Evolutionary conservation across 2,113 vertebrate genomes (phyloP), one percentile per base, ranked within the genome.

Genomic region (Colossoma macropomum): DNA sequence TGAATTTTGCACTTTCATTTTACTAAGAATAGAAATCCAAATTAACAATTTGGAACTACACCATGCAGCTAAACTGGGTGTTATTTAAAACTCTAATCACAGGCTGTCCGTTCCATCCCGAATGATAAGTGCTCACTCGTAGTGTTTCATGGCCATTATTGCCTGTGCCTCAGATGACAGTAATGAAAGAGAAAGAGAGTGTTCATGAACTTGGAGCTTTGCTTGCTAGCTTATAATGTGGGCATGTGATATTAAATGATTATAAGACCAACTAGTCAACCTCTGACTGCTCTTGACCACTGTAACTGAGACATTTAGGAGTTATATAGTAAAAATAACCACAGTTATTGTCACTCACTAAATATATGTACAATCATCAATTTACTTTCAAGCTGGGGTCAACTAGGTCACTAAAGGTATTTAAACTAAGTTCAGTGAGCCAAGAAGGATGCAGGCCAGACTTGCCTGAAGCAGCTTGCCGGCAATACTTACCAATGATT

Each of bases 401-500:
- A 69, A 17, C 17, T 8, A 34, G 66, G 32, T 69, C 30, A 34
- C 30, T 34, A 38, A 21, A 34, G 34, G 32, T 7, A 69, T 69
- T 70, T 70, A 0, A 10, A 23, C 9, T n/a, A 11, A 60, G 28
- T 45, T 48, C 41, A 81, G 19, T 11, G 19, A 27, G n/a, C 38
- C 71, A 45, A 6, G 41, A 28, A 54, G 73, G 27, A 68, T 56
- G 6, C 48, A 4, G 62, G 63, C 19, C 32, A 76, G 75, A 69
- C 72, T 16, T n/a, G 32, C 41, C 79, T 2, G 50, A 63, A 63
- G 79, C 79, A 80, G 32, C 27, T 63, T 68, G 66, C 23, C 17
- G 30, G 38, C 30, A 69, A 68, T 17, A 34, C 17, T 34, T 69
- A 16, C 30, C 30, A 19, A 9, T 69, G 66, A 69, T 17, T 69